phyloP scores from a whole-genome alignment of 2,888 invertebrate species.

The Aphidoletes aphidimyza region DNA sequence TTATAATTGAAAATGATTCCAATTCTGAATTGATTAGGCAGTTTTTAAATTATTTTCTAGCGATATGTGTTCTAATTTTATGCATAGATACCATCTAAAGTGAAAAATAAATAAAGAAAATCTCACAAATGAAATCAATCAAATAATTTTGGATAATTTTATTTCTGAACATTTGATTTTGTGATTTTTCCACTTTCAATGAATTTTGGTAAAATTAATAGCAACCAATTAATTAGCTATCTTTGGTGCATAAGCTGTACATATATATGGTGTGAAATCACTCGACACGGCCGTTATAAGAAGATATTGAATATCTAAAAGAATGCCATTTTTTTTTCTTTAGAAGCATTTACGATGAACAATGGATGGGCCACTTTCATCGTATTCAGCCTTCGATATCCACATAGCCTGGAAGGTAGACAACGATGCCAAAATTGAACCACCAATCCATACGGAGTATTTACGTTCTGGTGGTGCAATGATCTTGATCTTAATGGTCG shows the following conservation, averaged over 20 bases:
- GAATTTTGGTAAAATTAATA: neutral
- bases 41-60: too few relatives aligned
- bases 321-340: conserved; percentile 61
- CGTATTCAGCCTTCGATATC: conserved; percentile 91
- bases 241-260: neutral
- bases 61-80: too few relatives aligned
- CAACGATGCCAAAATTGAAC: conserved; percentile 87
- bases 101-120: neutral
- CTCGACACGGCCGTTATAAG: conserved; percentile 15
- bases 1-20: too few relatives aligned
- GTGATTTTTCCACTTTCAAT: neutral
- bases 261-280: conserved; percentile 38
- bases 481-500: conserved; percentile 92
- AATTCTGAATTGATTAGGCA: too few relatives aligned
- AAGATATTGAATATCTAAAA: neutral
- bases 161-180: neutral
- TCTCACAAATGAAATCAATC: neutral
- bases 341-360: conserved; percentile 99
- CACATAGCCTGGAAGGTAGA: conserved; percentile 93
- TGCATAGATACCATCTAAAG: too few relatives aligned
- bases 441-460: conserved; percentile 89
- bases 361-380: conserved; percentile 91
- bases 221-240: too few relatives aligned
- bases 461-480: conserved; percentile 96
- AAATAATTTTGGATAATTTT: conserved; percentile 43